phyloP scores from a whole-genome alignment of 2,888 invertebrate genomes.

The Synanthedon tipuliformis region DNA sequence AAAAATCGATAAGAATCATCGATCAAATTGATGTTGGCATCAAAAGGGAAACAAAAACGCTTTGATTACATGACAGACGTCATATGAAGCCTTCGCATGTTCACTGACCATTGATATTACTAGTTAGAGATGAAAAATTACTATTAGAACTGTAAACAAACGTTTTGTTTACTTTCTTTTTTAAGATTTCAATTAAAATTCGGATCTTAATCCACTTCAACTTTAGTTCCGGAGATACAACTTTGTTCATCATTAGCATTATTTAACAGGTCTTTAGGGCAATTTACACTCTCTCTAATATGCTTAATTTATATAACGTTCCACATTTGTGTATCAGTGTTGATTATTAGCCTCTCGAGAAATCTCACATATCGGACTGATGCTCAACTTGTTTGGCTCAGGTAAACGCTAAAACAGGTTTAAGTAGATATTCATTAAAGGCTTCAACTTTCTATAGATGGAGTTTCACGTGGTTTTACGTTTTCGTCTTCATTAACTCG shows the following conservation, averaged over 20 bases:
- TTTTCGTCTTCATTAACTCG: conserved; percentile 3
- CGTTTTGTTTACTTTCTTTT: background rate
- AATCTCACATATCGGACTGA: conserved; percentile 21
- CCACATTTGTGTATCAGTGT: conserved; percentile 34
- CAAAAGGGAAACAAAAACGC: conserved; percentile 14
- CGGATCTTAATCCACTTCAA: background rate
- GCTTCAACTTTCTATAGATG: conserved; percentile 42
- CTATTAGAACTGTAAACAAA: background rate
- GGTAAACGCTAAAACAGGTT: conserved; percentile 34
- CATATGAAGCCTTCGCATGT: background rate
- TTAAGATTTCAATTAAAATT: background rate
- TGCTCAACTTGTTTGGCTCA: conserved; percentile 15
- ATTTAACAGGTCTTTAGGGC: conserved; percentile 12
- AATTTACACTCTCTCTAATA: conserved; percentile 29
- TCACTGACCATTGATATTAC: background rate
- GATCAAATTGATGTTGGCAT: conserved; percentile 8
- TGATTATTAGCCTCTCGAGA: conserved; percentile 30
- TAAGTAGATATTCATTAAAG: conserved; percentile 31
- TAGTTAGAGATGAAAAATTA: background rate
- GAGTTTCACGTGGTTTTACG: conserved; percentile 7
- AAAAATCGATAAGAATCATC: conserved; percentile 9
- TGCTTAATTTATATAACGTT: conserved; percentile 33
- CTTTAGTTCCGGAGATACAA: background rate
- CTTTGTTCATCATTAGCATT: conserved; percentile 5
- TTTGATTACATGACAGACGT: conserved; percentile 2